phyloP scores from a whole-genome alignment of 1,140 invertebrate species.

The Spodoptera frugiperda region DNA sequence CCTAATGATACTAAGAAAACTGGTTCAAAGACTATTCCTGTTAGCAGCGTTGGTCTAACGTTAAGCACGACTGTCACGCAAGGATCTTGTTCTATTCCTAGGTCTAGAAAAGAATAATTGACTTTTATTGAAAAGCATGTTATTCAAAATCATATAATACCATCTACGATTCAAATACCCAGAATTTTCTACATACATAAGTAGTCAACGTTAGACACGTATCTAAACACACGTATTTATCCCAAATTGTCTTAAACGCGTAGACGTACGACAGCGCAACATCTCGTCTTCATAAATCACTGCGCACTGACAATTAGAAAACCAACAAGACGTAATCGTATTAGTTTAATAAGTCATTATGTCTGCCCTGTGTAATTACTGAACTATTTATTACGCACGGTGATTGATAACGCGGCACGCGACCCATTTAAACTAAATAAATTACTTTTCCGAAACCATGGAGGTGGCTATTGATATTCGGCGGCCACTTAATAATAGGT shows the following conservation, averaged over 20 bases:
- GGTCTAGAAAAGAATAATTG: too few relatives aligned
- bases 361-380: conserved; percentile 26
- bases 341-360: conserved; percentile 45
- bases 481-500: conserved; percentile 4
- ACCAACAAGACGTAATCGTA: conserved; percentile 38
- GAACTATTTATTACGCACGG: conserved; percentile 23
- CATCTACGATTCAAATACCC: too few relatives aligned
- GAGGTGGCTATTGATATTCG: neutral
- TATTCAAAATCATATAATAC: too few relatives aligned
- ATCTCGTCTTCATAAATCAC: conserved; percentile 40
- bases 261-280: neutral
- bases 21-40: too few relatives aligned
- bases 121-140: too few relatives aligned
- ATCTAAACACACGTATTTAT: neutral
- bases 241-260: neutral
- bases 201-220: too few relatives aligned
- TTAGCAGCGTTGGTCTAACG: too few relatives aligned
- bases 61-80: too few relatives aligned
- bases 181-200: too few relatives aligned
- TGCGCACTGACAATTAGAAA: conserved; percentile 26
- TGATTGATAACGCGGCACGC: neutral
- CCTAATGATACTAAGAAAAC: too few relatives aligned
- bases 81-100: too few relatives aligned
- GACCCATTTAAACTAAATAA: conserved; percentile 15
- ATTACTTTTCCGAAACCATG: conserved; percentile 23